Base-by-base conservation (phyloP, 2,113 vertebrate genomes). In the Chrysochloris asiatica region DNA sequence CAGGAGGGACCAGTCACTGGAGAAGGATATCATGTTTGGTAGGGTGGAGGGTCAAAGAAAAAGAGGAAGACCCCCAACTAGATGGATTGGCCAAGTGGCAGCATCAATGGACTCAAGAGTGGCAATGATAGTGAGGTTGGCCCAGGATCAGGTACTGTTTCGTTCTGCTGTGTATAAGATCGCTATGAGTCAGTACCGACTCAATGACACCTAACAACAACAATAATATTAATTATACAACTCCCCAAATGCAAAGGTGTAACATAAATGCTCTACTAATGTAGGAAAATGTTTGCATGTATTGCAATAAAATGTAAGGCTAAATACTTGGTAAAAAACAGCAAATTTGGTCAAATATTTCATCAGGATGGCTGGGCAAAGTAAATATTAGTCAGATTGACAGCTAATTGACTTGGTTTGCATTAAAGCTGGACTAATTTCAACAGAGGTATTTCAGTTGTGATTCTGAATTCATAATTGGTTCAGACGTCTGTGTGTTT, bases 351-450 rank as follows among this genome's bases (percentile, higher is more conserved):
- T n/a, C n/a, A n/a, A 72, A 14, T 76, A 88, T 30, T 91, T 75
- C 76, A 95, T 65, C 82, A 22, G 22, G 3, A 81, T 36, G 83
- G 84, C 28, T 47, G 88, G 91, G 89, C 14, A 72, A 93, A 84
- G 91, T 86, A 97, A 96, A 96, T 41, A 94, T 86, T 89, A 95
- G 61, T n/a, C 79, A 88, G 76, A 41, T 67, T 36, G 88, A 95
- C 88, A 95, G 88, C 48, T 93, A 86, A 88, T 78, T 93, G 96
- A 93, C 96, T 93, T 41, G 8, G 90, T 93, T 95, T 96, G 91
- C 88, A 76, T 93, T 84, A 56, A 93, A 95, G 95, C 41, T 2
- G 89, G 80, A 83, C 85, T 82, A 90, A 95, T 95, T 95, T 94
- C 94, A 96, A 95, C 52, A 52, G 88, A 93, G n/a, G 63, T 28